A percentile compares a stretch with the other conserved stretches of the same genome.
Conservation (phyloP, 2,113 vertebrate genomes). For the Zonotrichia leucophrys region DNA sequence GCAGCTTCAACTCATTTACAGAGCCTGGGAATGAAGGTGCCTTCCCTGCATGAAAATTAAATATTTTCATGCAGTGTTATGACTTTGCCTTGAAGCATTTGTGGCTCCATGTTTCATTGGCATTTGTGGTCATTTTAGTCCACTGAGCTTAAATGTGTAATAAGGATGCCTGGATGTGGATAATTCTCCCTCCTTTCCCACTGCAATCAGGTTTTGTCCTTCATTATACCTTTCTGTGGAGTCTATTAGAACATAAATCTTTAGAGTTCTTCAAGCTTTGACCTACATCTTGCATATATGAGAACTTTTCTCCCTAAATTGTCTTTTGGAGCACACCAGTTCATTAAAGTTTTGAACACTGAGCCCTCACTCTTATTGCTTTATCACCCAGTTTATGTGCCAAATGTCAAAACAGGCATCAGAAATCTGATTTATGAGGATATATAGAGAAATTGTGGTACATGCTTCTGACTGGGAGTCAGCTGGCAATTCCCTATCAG, state of each 20-base stretch:
- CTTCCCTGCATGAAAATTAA: background rate
- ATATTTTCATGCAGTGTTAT: background rate
- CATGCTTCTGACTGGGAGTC: background rate
- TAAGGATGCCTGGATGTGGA: background rate
- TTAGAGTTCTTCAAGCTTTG: conserved; percentile 13
- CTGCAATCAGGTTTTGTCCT: conserved; percentile 18
- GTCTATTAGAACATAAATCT: conserved; percentile 24
- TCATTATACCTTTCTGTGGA: background rate
- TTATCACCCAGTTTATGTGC: conserved; percentile 11
- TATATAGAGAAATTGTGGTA: conserved; percentile 7
- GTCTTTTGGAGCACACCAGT: background rate
- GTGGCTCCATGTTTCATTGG: background rate
- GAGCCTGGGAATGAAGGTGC: background rate
- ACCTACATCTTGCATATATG: background rate
- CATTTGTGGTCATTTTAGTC: background rate
- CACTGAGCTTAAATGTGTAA: background rate
- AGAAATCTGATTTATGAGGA: conserved; percentile 34
- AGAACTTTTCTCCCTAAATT: conserved; percentile 3
- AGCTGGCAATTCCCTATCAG: background rate
- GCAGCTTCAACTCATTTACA: background rate
- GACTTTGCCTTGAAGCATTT: background rate
- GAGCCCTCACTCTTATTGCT: conserved; percentile 26
- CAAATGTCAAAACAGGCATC: background rate
- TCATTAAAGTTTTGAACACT: conserved; percentile 43
- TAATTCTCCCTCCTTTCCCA: conserved; percentile 9